Evolutionary conservation across 2,113 vertebrate genomes (phyloP).

Genomic region (Apteryx mantelli): DNA sequence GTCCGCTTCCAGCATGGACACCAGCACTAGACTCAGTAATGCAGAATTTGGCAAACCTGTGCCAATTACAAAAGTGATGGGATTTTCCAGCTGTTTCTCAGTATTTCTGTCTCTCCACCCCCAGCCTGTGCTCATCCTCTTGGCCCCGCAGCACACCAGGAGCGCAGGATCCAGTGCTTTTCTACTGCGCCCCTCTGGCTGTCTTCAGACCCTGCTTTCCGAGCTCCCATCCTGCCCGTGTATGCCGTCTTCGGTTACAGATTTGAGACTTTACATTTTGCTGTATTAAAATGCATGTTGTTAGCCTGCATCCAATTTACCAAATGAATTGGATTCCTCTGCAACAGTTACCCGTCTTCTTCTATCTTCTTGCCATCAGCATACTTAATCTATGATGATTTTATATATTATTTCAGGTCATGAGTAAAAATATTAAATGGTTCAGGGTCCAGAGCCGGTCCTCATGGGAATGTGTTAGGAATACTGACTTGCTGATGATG

Average conservation of each 20-base stretch:
- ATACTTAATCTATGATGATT: not conserved
- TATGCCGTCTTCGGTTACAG: not conserved
- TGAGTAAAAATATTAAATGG: not conserved
- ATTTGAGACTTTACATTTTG: not conserved
- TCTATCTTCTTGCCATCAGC: not conserved
- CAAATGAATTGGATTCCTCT: not conserved
- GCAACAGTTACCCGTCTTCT: not conserved
- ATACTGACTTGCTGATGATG: fast-evolving
- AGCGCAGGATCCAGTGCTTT: not conserved
- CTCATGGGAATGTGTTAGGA: fast-evolving
- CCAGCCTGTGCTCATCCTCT: fast-evolving
- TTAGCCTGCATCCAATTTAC: not conserved
- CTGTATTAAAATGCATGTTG: not conserved
- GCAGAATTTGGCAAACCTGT: not conserved
- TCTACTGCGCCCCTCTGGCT: fast-evolving
- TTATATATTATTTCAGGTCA: not conserved
- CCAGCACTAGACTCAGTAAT: not conserved
- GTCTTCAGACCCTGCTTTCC: not conserved
- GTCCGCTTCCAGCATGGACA: not conserved
- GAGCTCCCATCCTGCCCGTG: not conserved
- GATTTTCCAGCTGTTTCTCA: not conserved
- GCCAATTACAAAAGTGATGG: not conserved
- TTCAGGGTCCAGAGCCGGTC: not conserved
- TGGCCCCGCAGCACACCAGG: fast-evolving
- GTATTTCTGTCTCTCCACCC: not conserved